These are phyloP conservation scores for Apis florea DNA, from an alignment of 1,140 invertebrate species.

Conservation along the genomic window DNA sequence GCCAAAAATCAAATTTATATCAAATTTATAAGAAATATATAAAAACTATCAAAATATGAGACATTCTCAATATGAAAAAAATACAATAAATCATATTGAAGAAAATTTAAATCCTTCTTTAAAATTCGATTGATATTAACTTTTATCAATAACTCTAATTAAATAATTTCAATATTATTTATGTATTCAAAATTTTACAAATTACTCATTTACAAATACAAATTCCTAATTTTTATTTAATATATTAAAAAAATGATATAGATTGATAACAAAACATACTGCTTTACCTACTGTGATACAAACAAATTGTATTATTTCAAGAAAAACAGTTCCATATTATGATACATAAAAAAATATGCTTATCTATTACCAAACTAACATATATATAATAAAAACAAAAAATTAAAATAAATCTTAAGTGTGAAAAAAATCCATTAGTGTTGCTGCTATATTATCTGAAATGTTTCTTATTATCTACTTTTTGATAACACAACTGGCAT, in stretches of 20 bases:
- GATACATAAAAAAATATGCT: neutral
- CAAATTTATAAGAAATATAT: no score
- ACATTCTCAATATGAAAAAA: no score
- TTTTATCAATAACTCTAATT: no score
- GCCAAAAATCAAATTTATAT: no score
- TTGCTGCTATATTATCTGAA: neutral
- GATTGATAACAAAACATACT: neutral
- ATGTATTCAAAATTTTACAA: no score
- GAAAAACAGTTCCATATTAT: neutral
- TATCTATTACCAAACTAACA: neutral
- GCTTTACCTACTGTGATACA: neutral
- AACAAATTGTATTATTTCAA: neutral
- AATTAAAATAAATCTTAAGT: neutral
- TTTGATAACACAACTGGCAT: constrained; percentile 11
- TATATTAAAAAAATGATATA: neutral
- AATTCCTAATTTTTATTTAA: neutral
- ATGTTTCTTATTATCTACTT: neutral
- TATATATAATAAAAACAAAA: neutral
- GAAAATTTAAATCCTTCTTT: no score
- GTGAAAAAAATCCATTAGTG: constrained; percentile 3
- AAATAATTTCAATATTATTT: no score
- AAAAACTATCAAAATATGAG: no score
- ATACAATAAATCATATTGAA: no score
- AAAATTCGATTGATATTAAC: neutral
- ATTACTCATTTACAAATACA: no score